phyloP scores from a whole-genome alignment of 2,888 invertebrate genomes.

The Clanis bilineata region DNA sequence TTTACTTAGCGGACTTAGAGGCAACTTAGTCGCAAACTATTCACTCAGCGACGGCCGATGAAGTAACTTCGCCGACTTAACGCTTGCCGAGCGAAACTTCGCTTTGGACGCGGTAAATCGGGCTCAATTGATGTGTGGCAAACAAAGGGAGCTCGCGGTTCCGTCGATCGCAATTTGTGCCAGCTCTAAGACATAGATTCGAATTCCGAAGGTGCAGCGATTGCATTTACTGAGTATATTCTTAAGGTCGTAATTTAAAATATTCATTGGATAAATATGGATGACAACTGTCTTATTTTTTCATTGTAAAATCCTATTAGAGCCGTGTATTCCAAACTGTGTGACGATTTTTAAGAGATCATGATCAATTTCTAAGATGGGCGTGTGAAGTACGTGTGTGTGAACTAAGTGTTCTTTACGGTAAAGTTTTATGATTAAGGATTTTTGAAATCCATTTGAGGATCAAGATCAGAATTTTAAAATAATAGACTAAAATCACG shows the following conservation, averaged over 20 bases:
- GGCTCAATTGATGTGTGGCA: slow-evolving; percentile 8
- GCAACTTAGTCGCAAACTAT: slow-evolving; percentile 47
- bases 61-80: slow-evolving; percentile 29
- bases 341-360: no score
- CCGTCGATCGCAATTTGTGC: not conserved
- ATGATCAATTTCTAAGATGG: no score
- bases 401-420: no score
- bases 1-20: slow-evolving; percentile 39
- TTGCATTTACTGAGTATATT: not conserved
- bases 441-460: no score
- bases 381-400: no score
- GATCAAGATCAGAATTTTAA: no score
- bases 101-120: slow-evolving; percentile 6
- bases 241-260: not conserved
- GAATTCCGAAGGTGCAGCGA: not conserved
- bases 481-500: no score
- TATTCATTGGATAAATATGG: not conserved
- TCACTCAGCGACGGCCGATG: slow-evolving; percentile 46
- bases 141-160: not conserved
- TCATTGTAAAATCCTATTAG: no score
- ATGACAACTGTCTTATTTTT: not conserved
- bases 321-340: no score
- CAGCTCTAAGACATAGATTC: not conserved
- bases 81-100: slow-evolving; percentile 12
- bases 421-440: no score